Percentiles rank a stretch among this genome's conserved stretches.
phyloP scores from a whole-genome alignment of 1,140 invertebrate genomes.

The Acromyrmex heyeri region DNA sequence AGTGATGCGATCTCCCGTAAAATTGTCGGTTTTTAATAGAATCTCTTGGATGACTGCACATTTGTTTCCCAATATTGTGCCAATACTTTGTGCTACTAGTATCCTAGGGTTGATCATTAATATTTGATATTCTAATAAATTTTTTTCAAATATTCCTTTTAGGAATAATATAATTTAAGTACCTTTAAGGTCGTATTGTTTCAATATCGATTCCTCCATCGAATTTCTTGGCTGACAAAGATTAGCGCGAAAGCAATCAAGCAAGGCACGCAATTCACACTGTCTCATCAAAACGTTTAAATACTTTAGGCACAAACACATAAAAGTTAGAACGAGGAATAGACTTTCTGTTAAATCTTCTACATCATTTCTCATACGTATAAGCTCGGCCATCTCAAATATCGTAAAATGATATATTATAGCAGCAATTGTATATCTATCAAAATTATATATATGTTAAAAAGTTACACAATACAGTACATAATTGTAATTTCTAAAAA shows the following conservation, averaged over 20 bases:
- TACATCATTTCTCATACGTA: conserved; percentile 19
- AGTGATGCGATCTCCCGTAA: no score
- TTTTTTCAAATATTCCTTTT: not conserved
- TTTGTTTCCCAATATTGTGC: no score
- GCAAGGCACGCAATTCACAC: conserved; percentile 20
- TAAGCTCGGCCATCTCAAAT: conserved; percentile 13
- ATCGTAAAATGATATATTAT: conserved; percentile 47
- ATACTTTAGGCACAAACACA: conserved; percentile 35
- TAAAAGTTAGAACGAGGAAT: conserved; percentile 29
- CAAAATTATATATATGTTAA: not conserved
- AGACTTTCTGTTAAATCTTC: conserved; percentile 41
- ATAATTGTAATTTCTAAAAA: not conserved
- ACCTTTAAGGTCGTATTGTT: conserved; percentile 34
- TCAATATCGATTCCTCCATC: conserved; percentile 21
- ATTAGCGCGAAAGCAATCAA: conserved; percentile 23
- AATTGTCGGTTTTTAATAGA: no score
- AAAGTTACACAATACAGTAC: not conserved
- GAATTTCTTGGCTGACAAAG: conserved; percentile 37
- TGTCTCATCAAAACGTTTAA: conserved; percentile 33
- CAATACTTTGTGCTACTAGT: not conserved
- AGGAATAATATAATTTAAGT: not conserved
- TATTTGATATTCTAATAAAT: not conserved
- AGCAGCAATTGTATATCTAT: conserved; percentile 26
- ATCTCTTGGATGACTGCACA: no score
- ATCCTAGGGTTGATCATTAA: not conserved